These are phyloP conservation scores for Amphipyra tragopoginis DNA, from an alignment of 2,888 invertebrate genomes.

Conservation along the genomic window DNA sequence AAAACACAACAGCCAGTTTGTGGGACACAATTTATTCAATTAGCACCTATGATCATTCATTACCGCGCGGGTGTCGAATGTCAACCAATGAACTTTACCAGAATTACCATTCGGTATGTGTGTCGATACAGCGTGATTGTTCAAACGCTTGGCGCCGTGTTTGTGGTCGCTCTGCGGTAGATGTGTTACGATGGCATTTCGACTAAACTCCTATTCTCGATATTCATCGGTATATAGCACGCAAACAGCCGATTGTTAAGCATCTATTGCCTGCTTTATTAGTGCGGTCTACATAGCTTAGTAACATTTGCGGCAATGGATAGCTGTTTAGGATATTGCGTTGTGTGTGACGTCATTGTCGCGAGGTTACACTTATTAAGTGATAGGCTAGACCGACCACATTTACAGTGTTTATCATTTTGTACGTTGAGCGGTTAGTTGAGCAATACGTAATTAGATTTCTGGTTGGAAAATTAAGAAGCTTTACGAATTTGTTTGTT, in stretches of 20 bases:
- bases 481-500: no score
- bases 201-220: slow-evolving; percentile 61
- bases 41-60: slow-evolving; percentile 41
- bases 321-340: slow-evolving; percentile 21
- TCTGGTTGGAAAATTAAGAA: no score
- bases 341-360: slow-evolving; percentile 36
- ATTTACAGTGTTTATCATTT: slow-evolving; percentile 60
- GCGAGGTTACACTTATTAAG: slow-evolving; percentile 60
- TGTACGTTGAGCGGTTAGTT: slow-evolving; percentile 6
- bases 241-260: slow-evolving; percentile 57
- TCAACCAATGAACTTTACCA: slow-evolving; percentile 64
- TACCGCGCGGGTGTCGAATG: slow-evolving; percentile 41
- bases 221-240: slow-evolving; percentile 55
- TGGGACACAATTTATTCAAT: slow-evolving; percentile 36
- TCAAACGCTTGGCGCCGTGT: slow-evolving; percentile 76
- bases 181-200: slow-evolving; percentile 78
- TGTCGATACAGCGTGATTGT: slow-evolving; percentile 77
- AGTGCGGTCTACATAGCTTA: slow-evolving; percentile 4
- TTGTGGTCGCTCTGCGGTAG: slow-evolving; percentile 78
- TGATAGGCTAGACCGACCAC: slow-evolving; percentile 60
- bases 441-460: no score
- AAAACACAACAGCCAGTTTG: slow-evolving; percentile 25
- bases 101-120: slow-evolving; percentile 65
- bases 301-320: slow-evolving; percentile 44
- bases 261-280: slow-evolving; percentile 43